These are phyloP conservation scores for Aegithalos caudatus DNA, from an alignment of 2,113 vertebrate species.

Conservation along the genomic window DNA sequence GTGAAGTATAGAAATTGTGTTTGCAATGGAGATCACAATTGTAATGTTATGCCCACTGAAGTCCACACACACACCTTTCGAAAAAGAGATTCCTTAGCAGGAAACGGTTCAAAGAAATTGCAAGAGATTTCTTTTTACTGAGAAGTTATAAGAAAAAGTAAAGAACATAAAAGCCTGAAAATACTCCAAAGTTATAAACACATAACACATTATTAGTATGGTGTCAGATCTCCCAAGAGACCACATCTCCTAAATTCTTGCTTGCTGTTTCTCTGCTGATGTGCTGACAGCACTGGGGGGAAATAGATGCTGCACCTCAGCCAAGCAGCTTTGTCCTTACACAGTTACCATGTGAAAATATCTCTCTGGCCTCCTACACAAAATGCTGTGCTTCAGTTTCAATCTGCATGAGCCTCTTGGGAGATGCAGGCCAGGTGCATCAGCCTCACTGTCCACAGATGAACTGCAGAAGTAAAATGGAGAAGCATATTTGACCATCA, in stretches of 20 bases:
- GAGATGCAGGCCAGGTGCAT: background rate
- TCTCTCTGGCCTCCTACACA: background rate
- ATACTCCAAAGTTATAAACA: background rate
- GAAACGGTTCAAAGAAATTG: background rate
- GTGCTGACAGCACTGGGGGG: background rate
- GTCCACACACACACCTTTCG: background rate
- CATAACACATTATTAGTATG: background rate
- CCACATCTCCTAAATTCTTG: background rate
- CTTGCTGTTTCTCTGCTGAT: background rate
- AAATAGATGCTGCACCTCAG: background rate
- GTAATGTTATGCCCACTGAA: background rate
- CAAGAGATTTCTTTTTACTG: background rate
- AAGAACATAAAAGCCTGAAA: background rate
- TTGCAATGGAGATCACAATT: background rate
- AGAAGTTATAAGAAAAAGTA: background rate
- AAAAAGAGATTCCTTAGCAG: background rate
- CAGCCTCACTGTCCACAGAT: background rate
- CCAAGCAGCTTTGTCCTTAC: background rate
- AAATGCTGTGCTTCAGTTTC: background rate
- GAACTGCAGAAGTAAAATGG: background rate
- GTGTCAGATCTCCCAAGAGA: background rate
- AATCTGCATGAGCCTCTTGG: background rate
- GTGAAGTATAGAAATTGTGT: background rate
- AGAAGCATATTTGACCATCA: background rate
- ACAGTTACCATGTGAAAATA: background rate